Evolutionary conservation across 2,113 vertebrate species (phyloP).

Genomic region (Bufo gargarizans): DNA sequence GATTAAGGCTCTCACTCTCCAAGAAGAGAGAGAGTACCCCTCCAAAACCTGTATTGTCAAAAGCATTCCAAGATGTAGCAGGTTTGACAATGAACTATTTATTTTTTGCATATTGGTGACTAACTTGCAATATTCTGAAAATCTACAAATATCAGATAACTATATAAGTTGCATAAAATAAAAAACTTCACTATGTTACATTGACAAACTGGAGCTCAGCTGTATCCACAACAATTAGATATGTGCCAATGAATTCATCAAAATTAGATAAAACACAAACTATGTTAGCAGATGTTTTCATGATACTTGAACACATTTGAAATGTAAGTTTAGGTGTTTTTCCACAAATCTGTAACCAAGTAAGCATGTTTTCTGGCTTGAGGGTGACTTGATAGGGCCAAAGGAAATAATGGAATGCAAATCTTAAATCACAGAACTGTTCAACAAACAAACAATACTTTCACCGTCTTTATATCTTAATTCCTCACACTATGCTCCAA

Average conservation of each 20-base stretch:
- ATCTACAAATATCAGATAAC: not conserved
- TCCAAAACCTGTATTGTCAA: too few species aligned
- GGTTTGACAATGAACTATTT: not conserved
- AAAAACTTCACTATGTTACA: not conserved
- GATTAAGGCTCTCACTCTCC: too few species aligned
- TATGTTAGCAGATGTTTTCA: not conserved
- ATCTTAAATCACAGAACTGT: conserved; percentile 28
- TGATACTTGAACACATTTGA: not conserved
- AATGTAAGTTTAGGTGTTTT: not conserved
- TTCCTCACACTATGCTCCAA: conserved; percentile 46
- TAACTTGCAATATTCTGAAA: not conserved
- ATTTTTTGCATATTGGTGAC: not conserved
- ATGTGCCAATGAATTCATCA: not conserved
- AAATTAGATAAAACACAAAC: not conserved
- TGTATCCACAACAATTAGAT: not conserved
- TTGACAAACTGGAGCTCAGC: not conserved
- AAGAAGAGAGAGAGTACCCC: too few species aligned
- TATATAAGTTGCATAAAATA: not conserved
- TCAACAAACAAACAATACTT: conserved; percentile 33
- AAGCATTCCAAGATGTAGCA: not conserved
- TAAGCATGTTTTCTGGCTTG: conserved; percentile 30
- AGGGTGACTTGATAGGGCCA: not conserved
- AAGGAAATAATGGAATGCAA: conserved; percentile 44
- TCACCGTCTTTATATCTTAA: conserved; percentile 29
- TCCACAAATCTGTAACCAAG: not conserved